Conservation (phyloP, 2,797 vertebrate species). For the Gobionotothen gibberifrons region DNA sequence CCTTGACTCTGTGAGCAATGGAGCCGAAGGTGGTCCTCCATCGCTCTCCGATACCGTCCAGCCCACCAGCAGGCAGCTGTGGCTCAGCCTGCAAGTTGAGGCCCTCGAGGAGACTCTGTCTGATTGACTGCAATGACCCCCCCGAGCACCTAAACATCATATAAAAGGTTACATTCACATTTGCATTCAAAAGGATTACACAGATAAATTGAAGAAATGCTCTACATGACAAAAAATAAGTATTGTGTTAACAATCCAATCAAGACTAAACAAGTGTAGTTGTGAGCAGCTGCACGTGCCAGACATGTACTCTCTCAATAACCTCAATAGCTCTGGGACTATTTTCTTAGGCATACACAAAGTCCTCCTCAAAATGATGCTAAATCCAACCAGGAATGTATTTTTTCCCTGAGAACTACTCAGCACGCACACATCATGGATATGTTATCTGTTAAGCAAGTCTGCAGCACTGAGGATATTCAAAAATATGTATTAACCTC, state of each 20-base stretch:
- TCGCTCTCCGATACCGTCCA: conserved; percentile 64
- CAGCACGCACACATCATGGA: neutral
- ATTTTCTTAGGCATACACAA: neutral
- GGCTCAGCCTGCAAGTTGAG: conserved; percentile 80
- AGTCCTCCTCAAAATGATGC: neutral
- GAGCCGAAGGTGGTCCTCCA: conserved; percentile 64
- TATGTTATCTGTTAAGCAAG: neutral
- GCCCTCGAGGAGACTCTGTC: conserved; percentile 71
- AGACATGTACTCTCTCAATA: neutral
- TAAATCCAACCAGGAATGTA: conserved; percentile 11
- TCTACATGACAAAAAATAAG: neutral
- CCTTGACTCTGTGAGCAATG: conserved; percentile 4
- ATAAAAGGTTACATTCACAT: neutral
- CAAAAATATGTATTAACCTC: neutral
- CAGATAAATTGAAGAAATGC: neutral
- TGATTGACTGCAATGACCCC: conserved; percentile 65
- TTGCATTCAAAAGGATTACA: neutral
- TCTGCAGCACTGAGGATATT: neutral
- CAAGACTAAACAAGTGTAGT: neutral
- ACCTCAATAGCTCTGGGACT: neutral
- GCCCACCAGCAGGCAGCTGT: conserved; percentile 50
- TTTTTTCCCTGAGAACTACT: conserved; percentile 7
- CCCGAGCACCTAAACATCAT: conserved; percentile 67
- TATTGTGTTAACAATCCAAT: neutral
- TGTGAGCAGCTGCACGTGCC: no score